Evolutionary conservation across 2,888 invertebrate species (phyloP).

Genomic region (Steinernema carpocapsae): DNA sequence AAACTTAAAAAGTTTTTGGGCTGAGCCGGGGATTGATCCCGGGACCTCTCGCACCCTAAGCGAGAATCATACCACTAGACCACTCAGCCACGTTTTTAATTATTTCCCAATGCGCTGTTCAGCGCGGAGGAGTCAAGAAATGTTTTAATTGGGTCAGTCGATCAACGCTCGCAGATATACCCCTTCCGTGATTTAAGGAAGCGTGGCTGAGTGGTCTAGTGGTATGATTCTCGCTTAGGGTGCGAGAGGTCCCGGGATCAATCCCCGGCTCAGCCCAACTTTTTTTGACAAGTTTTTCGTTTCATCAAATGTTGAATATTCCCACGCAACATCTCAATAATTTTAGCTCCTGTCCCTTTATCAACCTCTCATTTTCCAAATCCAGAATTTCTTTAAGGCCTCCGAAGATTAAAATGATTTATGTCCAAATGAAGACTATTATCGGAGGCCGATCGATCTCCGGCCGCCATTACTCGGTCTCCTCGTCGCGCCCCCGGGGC

Average conservation of each 20-base stretch:
- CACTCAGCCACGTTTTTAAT: conserved; percentile 61
- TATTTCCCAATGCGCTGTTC: too few relatives aligned
- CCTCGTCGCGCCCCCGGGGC: background rate
- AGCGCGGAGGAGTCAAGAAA: too few relatives aligned
- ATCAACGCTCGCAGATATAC: too few relatives aligned
- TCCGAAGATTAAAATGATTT: conserved; percentile 31
- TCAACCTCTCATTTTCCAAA: conserved; percentile 7
- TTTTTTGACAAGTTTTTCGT: too few relatives aligned
- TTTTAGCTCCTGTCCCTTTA: background rate
- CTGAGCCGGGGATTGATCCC: conserved; percentile 53
- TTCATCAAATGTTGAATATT: too few relatives aligned
- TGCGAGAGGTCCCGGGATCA: conserved; percentile 66
- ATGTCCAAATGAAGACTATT: conserved; percentile 30
- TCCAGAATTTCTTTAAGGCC: background rate
- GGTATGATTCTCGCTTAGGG: conserved; percentile 68
- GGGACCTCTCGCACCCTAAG: conserved; percentile 68
- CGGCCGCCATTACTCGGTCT: background rate
- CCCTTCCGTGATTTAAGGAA: background rate
- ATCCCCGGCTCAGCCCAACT: conserved; percentile 48
- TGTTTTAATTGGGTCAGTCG: too few relatives aligned
- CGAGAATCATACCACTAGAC: conserved; percentile 68
- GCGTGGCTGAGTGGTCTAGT: conserved; percentile 64
- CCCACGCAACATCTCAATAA: background rate
- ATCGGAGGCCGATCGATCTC: conserved; percentile 16
- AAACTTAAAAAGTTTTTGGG: too few relatives aligned